A percentile compares a stretch with the other conserved stretches of the same genome.
Conservation (phyloP, 2,888 invertebrate species). For the Phyllotreta striolata region DNA sequence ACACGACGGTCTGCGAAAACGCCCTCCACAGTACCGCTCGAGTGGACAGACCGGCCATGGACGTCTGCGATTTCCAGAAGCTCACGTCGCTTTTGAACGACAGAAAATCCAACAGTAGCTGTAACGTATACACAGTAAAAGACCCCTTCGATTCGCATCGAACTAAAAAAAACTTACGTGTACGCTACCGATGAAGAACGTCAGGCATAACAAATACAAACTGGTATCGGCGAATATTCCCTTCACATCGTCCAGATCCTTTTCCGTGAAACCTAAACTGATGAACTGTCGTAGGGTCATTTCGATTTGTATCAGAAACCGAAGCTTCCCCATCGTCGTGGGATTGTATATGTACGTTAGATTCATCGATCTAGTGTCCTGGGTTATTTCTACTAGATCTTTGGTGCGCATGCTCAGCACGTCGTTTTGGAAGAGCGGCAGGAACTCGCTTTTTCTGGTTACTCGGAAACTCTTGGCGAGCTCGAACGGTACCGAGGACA, state of each 20-base stretch:
- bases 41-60: slow-evolving; percentile 88
- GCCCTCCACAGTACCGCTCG: slow-evolving; percentile 93
- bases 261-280: slow-evolving; percentile 85
- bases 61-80: slow-evolving; percentile 89
- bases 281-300: slow-evolving; percentile 75
- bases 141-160: background rate
- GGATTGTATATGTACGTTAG: slow-evolving; percentile 78
- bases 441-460: slow-evolving; percentile 69
- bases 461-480: slow-evolving; percentile 63
- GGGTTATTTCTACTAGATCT: slow-evolving; percentile 75
- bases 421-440: slow-evolving; percentile 86
- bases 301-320: slow-evolving; percentile 80
- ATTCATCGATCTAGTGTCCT: slow-evolving; percentile 68
- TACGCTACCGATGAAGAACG: slow-evolving; percentile 88
- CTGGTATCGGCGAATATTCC: slow-evolving; percentile 96
- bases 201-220: slow-evolving; percentile 87
- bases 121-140: slow-evolving; percentile 54
- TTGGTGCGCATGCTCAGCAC: slow-evolving; percentile 80
- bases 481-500: slow-evolving; percentile 53
- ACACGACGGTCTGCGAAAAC: slow-evolving; percentile 90
- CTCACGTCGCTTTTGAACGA: slow-evolving; percentile 98
- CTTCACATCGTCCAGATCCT: slow-evolving; percentile 96
- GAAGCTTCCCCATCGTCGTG: slow-evolving; percentile 79
- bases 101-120: slow-evolving; percentile 95
- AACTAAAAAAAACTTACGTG: slow-evolving; percentile 75